Evolutionary conservation across 1,140 invertebrate species (phyloP), one percentile per base, ranked within the genome.

Genomic region (Drepana arcuata): DNA sequence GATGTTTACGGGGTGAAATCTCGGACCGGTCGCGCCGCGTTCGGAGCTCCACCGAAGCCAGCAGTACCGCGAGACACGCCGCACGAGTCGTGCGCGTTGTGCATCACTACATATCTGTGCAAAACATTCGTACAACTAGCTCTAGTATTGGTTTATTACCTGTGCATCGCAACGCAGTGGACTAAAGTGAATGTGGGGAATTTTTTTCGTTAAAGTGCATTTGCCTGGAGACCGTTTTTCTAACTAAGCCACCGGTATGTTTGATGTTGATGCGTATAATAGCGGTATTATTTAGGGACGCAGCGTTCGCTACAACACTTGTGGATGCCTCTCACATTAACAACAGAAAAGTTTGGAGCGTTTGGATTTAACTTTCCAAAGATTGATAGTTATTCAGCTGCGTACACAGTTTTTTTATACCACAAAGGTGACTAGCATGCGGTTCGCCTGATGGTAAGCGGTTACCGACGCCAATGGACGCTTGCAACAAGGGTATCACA

Each of bases 1-100:
- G 66, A 65, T 80, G 70, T 73, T 74, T 75, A 77, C 70, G 71
- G 72, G 70, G 74, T 77, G 75, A 80, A 80, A 77, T 80, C 72
- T 64, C 56, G 52, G 56, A 73, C 66, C 65, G 61, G 68, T 72
- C 60, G 49, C 42, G 34, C 27, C 43, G 26, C 30, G 23, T 23
- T 31, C 48, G 35, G 35, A n/a, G n/a, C n/a, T n/a, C n/a, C n/a
- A n/a, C n/a, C n/a, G n/a, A n/a, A n/a, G n/a, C n/a, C 13, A 9
- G 34, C 45, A 72, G 74, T 70, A 39, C 43, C 56, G 60, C 59
- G 68, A 57, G 48, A 38, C 54, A 55, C 58, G 60, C 48, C 49
- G 38, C 34, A 41, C 24, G 34, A 23, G 48, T 30, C 43, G 54
- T 57, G 51, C 43, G 41, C 44, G 29, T 47, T 14, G 30, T 16